Conservation (phyloP, 2,888 invertebrate species). For the Corbicula japonica region DNA sequence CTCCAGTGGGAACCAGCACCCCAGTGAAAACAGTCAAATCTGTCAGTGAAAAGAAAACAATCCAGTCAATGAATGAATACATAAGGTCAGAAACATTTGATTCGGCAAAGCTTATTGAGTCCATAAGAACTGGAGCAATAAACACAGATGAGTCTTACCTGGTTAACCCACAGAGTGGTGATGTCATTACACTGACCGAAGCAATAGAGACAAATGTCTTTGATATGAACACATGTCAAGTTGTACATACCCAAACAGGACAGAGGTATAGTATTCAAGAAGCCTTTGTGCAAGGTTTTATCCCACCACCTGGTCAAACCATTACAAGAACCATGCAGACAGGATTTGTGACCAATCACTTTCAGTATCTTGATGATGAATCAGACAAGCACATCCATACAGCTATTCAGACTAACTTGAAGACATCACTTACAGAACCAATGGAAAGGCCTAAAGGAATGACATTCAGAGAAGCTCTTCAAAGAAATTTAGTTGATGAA, state of each 20-base stretch:
- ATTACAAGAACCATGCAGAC: conserved; percentile 60
- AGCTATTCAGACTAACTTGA: conserved; percentile 57
- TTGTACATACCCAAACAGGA: conserved; percentile 89
- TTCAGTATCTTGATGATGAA: conserved; percentile 52
- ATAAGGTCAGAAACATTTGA: conserved; percentile 49
- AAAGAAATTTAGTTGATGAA: conserved; percentile 89
- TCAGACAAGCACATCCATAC: conserved; percentile 61
- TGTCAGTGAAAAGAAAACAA: conserved; percentile 29
- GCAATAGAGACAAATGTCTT: conserved; percentile 96
- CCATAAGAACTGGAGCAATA: conserved; percentile 87
- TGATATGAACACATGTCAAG: conserved; percentile 93
- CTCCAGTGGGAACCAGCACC: conserved; percentile 20
- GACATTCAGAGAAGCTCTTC: conserved; percentile 90
- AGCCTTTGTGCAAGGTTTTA: conserved; percentile 89
- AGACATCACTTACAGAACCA: conserved; percentile 59
- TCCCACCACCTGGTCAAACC: conserved; percentile 75
- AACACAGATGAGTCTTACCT: conserved; percentile 74
- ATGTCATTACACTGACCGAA: conserved; percentile 93
- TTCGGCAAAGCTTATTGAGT: conserved; percentile 87
- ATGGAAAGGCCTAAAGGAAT: conserved; percentile 50
- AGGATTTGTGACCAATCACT: conserved; percentile 60
- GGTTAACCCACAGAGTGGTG: conserved; percentile 89
- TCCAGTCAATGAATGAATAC: conserved; percentile 52
- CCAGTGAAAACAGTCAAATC: conserved; percentile 9
- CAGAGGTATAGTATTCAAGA: conserved; percentile 92